Conservation (phyloP, 2,888 invertebrate species). For the Leucophenga montana region DNA sequence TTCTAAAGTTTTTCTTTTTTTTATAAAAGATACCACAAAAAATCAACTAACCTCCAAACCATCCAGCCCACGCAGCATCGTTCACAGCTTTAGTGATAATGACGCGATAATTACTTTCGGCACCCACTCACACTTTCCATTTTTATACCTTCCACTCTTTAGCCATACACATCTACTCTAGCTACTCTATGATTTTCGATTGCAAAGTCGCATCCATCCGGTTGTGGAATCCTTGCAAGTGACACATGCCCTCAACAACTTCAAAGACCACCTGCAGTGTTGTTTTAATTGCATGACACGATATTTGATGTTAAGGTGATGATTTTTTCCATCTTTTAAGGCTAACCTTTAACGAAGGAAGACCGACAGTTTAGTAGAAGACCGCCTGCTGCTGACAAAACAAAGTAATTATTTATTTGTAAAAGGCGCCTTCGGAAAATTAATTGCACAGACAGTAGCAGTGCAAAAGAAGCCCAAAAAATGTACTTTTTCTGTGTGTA, state of each 20-base stretch:
- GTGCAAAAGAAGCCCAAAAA: constrained; percentile 12
- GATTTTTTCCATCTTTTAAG: neutral
- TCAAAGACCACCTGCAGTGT: constrained; percentile 71
- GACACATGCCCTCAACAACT: constrained; percentile 65
- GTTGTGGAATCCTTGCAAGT: constrained; percentile 70
- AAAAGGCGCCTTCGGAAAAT: constrained; percentile 23
- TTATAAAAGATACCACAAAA: too few relatives aligned
- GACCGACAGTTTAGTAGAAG: neutral
- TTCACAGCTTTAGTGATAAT: constrained; percentile 50
- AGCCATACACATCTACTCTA: constrained; percentile 19
- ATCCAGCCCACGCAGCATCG: neutral
- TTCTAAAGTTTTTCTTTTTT: too few relatives aligned
- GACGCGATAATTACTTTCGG: constrained; percentile 60
- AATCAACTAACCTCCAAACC: too few relatives aligned
- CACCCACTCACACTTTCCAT: constrained; percentile 1
- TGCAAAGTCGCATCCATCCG: constrained; percentile 42
- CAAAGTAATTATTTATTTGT: constrained; percentile 22
- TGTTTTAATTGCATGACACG: constrained; percentile 69
- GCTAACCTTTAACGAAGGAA: too few relatives aligned
- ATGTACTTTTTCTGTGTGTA: neutral
- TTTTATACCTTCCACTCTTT: too few relatives aligned
- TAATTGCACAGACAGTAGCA: constrained; percentile 9
- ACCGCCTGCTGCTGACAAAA: constrained; percentile 19
- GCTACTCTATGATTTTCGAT: constrained; percentile 9
- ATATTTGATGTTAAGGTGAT: constrained; percentile 21